A percentile compares a stretch with the other conserved stretches of the same genome.
phyloP scores from a whole-genome alignment of 2,888 invertebrate genomes.

The Chorisops tibialis region DNA sequence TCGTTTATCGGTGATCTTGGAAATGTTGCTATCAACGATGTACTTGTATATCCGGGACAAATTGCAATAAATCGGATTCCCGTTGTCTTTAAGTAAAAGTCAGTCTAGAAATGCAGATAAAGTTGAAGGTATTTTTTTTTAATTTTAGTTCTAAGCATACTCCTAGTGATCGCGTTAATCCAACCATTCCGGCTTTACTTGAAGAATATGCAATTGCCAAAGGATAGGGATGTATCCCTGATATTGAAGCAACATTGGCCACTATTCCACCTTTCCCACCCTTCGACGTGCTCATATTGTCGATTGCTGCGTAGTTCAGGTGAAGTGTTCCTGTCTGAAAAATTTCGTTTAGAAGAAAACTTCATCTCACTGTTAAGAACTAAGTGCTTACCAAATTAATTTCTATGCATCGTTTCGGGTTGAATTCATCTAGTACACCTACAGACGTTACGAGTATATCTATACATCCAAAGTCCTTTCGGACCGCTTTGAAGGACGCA shows the following conservation, averaged over 20 bases:
- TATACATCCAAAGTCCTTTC: slow-evolving; percentile 41
- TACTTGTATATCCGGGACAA: slow-evolving; percentile 46
- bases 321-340: slow-evolving; percentile 45
- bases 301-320: slow-evolving; percentile 43
- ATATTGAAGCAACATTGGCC: slow-evolving; percentile 46
- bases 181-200: slow-evolving; percentile 48
- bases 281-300: slow-evolving; percentile 46
- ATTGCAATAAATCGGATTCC: slow-evolving; percentile 45
- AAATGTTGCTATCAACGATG: slow-evolving; percentile 44
- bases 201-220: slow-evolving; percentile 46
- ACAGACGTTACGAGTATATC: slow-evolving; percentile 47
- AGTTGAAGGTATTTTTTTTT: no score
- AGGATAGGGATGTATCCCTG: slow-evolving; percentile 46
- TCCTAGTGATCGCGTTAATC: slow-evolving; percentile 47
- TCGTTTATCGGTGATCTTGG: neutral
- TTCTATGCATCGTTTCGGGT: slow-evolving; percentile 45
- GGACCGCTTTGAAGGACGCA: slow-evolving; percentile 41
- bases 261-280: slow-evolving; percentile 47
- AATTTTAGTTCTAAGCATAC: slow-evolving; percentile 35
- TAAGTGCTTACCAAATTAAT: slow-evolving; percentile 44
- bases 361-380: neutral
- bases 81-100: slow-evolving; percentile 41
- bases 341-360: neutral
- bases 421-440: slow-evolving; percentile 46
- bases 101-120: slow-evolving; percentile 38